A percentile compares a stretch with the other conserved stretches of the same genome.
Conservation (phyloP, 2,888 invertebrate genomes). For the Stenurella melanura region DNA sequence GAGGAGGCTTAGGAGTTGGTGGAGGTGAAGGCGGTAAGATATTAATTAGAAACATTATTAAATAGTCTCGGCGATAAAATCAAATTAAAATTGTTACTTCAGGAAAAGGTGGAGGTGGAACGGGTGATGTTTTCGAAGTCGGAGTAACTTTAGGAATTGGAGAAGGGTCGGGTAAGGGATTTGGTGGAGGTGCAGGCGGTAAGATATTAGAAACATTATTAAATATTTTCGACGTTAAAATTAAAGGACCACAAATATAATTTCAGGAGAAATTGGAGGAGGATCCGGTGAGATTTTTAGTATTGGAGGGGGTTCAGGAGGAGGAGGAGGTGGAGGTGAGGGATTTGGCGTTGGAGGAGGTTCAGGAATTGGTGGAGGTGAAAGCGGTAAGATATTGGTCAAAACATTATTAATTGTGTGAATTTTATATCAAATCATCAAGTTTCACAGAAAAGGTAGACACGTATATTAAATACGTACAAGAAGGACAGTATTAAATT, state of each 20-base stretch:
- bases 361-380: neutral
- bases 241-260: no score
- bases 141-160: neutral
- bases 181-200: neutral
- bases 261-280: neutral
- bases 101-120: neutral
- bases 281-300: no score
- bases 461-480: no score
- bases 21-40: neutral
- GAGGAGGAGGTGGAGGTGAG: neutral
- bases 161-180: neutral
- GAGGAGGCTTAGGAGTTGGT: neutral
- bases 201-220: no score
- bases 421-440: no score
- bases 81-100: no score
- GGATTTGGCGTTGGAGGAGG: conserved; percentile 6
- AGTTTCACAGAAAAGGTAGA: no score
- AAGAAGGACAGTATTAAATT: no score
- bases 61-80: no score
- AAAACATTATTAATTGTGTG: no score
- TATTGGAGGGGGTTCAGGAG: neutral
- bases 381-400: neutral
- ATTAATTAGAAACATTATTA: neutral
- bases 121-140: neutral
- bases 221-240: no score